A percentile compares a stretch with the other conserved stretches of the same genome.
phyloP scores from a whole-genome alignment of 37 sponge, comb jelly and placozoan species.

The Oopsacas minuta region DNA sequence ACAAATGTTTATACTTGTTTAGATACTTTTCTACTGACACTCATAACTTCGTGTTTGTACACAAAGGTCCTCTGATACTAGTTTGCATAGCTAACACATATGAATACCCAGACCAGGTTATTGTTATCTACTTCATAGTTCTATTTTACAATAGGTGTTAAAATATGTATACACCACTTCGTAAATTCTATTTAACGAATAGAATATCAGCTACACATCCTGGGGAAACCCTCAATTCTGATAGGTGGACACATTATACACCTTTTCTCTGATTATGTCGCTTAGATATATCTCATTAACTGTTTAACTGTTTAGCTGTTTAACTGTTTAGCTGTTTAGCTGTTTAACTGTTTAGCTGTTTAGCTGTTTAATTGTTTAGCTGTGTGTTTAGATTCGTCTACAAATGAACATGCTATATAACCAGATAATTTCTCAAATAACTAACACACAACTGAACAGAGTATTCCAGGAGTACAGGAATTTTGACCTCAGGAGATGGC shows the following conservation, averaged over 20 bases:
- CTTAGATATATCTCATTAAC: too few relatives aligned
- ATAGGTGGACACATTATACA: too few relatives aligned
- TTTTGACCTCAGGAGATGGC: background rate
- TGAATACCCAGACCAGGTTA: background rate
- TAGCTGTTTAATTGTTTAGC: background rate
- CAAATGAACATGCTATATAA: background rate
- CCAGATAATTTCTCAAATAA: slow-evolving; percentile 9
- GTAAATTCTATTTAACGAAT: background rate
- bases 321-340: background rate
- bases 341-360: background rate
- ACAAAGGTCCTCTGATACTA: slow-evolving; percentile 12
- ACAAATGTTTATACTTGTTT: background rate
- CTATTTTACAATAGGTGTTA: too few relatives aligned
- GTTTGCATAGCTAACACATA: background rate
- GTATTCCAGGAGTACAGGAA: background rate
- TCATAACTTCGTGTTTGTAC: slow-evolving; percentile 11
- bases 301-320: background rate
- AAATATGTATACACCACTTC: too few relatives aligned
- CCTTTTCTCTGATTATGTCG: too few relatives aligned
- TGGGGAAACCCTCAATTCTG: too few relatives aligned
- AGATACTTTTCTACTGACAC: background rate
- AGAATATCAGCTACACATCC: too few relatives aligned
- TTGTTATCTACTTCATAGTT: too few relatives aligned
- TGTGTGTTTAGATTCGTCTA: background rate
- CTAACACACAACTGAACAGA: background rate